A percentile compares a stretch with the other conserved stretches of the same genome.
These are phyloP conservation scores for Momotus momota DNA, from an alignment of 2,797 vertebrate genomes.

Conservation along the genomic window DNA sequence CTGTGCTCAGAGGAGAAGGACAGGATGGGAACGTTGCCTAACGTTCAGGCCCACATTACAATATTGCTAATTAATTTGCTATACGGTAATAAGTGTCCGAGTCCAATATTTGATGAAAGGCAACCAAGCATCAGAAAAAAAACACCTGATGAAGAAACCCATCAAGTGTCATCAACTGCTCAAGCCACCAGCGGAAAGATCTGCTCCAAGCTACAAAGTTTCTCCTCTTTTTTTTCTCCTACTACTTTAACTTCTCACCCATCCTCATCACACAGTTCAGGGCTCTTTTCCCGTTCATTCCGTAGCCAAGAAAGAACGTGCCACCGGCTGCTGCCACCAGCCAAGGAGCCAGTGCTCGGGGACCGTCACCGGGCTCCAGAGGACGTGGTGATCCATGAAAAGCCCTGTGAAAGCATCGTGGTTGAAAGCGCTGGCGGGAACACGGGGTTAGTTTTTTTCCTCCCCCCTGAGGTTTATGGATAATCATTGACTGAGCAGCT, in stretches of 20 bases:
- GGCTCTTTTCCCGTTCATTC: neutral
- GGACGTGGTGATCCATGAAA: neutral
- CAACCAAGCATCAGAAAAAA: neutral
- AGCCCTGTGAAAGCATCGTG: accelerated
- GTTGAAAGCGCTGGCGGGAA: neutral
- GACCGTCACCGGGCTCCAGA: accelerated
- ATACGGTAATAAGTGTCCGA: neutral
- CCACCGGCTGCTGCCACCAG: neutral
- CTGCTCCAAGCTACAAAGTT: neutral
- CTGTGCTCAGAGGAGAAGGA: neutral
- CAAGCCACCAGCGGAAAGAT: neutral
- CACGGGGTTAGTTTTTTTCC: neutral
- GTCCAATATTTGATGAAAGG: neutral
- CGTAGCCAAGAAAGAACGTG: accelerated
- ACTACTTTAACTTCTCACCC: neutral
- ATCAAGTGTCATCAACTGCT: neutral
- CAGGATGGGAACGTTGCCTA: neutral
- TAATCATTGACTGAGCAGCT: neutral
- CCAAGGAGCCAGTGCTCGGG: accelerated
- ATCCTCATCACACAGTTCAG: neutral
- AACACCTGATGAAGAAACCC: neutral
- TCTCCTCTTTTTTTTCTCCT: neutral
- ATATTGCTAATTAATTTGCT: neutral
- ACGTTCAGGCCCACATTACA: neutral
- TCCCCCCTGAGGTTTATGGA: neutral